Evolutionary conservation across 1,140 invertebrate genomes (phyloP), one percentile per base, ranked within the genome.

Genomic region (Neuroterus valhalla): DNA sequence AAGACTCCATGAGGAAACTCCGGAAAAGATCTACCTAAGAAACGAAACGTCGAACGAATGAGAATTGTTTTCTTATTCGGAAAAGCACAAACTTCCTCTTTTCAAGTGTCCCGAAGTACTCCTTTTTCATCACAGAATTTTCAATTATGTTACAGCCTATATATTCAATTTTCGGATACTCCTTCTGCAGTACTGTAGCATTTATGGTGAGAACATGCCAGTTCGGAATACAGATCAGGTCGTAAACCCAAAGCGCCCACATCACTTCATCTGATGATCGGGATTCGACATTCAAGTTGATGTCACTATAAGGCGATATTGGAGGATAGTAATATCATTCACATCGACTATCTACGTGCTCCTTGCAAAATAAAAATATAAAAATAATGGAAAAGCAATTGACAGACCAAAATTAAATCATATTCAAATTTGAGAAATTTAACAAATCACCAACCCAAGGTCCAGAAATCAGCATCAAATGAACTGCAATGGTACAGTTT

Each of bases 181-280:
- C 55, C 14, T 8, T 15, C 21, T 23, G 55, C 23, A 62, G 26
- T 15, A 2, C 21, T 15, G 55, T 23, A 62, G 26, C 26, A 38
- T 62, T 38, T 62, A 23, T 62, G 23, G 15, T 31, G 55, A 23
- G 31, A 62, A 62, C 55, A 62, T 62, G n/a, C n/a, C 11, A 14
- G 26, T 26, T 15, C 31, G 55, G 55, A 62, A 62, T 62, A 31
- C 31, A 23, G 23, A 62, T 62, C 55, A 62, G 31, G 55, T 62
- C 55, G 31, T 62, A 62, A 62, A 62, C 52, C 26, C 52, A 31
- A 62, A 62, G 26, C 55, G 21, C 31, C 55, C 55, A 62, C 1
- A 62, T 62, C 55, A 62, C 23, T 26, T 31, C 55, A 3, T 3
- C 31, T 6, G 55, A 62, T 62, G 55, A 31, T 15, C 11, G 23